phyloP scores from a whole-genome alignment of 2,797 vertebrate genomes.

The Gallinago solitaria region DNA sequence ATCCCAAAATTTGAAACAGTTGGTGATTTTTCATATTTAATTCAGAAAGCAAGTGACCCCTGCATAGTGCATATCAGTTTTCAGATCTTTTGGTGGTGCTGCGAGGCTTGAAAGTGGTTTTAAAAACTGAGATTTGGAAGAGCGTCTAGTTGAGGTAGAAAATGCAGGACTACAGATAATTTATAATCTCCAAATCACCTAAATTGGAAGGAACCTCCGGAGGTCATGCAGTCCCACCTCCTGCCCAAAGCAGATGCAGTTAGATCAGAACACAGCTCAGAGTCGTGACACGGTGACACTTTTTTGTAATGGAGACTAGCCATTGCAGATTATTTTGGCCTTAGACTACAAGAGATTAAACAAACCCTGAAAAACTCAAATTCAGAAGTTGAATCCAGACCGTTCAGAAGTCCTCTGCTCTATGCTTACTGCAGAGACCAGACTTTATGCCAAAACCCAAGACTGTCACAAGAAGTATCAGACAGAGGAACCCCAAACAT shows the following conservation, averaged over 20 bases:
- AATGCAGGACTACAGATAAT: not conserved
- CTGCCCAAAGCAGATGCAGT: not conserved
- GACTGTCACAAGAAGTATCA: not conserved
- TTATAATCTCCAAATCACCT: not conserved
- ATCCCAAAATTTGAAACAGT: not conserved
- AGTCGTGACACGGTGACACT: not conserved
- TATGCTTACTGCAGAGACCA: not conserved
- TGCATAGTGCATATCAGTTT: not conserved
- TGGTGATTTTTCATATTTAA: not conserved
- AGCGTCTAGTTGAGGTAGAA: not conserved
- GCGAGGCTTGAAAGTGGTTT: not conserved
- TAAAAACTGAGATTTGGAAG: not conserved
- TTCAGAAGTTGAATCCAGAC: not conserved
- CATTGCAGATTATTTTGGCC: not conserved
- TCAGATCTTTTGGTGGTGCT: not conserved
- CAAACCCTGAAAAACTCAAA: not conserved
- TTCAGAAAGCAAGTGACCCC: not conserved
- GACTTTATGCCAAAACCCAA: accelerated
- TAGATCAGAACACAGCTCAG: not conserved
- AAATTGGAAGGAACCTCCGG: not conserved
- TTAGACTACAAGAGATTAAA: not conserved
- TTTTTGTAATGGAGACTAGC: not conserved
- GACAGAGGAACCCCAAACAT: not conserved
- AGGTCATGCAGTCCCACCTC: not conserved
- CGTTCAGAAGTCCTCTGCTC: not conserved